phyloP scores from a whole-genome alignment of 2,888 invertebrate species.

The Scrobipalpa atriplicella region DNA sequence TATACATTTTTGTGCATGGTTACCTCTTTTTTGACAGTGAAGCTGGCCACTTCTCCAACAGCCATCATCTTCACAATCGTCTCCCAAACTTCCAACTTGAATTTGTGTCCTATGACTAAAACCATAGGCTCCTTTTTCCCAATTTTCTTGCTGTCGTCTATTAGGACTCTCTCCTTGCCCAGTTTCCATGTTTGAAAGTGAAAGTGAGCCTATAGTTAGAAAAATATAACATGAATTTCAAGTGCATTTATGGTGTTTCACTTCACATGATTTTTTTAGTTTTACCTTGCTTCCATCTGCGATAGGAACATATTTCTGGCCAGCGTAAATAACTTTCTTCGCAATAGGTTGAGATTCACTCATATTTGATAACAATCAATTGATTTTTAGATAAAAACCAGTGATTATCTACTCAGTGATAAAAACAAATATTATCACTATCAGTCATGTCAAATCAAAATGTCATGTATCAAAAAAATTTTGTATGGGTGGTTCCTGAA shows the following conservation, averaged over 20 bases:
- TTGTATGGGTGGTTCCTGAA: too few species aligned
- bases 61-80: constrained; percentile 96
- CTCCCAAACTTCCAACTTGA: constrained; percentile 99
- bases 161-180: constrained; percentile 84
- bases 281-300: constrained; percentile 88
- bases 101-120: constrained; percentile 97
- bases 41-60: constrained; percentile 93
- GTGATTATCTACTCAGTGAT: too few species aligned
- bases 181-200: constrained; percentile 93
- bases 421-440: too few species aligned
- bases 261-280: background rate
- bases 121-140: constrained; percentile 93
- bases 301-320: constrained; percentile 85
- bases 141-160: constrained; percentile 94
- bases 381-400: too few species aligned
- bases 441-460: constrained; percentile 6
- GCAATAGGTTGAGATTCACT: constrained; percentile 72
- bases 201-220: constrained; percentile 88
- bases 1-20: too few species aligned
- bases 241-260: background rate
- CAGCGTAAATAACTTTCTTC: constrained; percentile 87
- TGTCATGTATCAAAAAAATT: background rate
- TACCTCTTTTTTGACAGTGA: constrained; percentile 92
- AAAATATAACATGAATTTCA: background rate
- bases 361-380: constrained; percentile 44